Conservation (phyloP, 2,113 vertebrate species). For the Eidolon helvum region DNA sequence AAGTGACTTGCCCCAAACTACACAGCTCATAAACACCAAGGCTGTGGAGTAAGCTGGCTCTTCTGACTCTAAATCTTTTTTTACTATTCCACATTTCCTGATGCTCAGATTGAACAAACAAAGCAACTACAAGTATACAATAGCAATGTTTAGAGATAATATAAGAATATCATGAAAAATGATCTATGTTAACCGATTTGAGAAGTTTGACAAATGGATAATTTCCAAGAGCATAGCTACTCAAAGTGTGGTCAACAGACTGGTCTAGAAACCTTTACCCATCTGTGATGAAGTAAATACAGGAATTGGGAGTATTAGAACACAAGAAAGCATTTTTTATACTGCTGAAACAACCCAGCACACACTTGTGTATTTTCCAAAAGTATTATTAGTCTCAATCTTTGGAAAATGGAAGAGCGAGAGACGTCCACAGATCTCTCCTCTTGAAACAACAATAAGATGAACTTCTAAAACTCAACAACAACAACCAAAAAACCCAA, state of each 20-base stretch:
- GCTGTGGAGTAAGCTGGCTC: background rate
- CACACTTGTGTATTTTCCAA: background rate
- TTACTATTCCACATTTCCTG: background rate
- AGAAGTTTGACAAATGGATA: background rate
- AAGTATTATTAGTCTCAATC: background rate
- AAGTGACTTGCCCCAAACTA: background rate
- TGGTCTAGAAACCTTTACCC: too few relatives aligned
- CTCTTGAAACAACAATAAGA: too few relatives aligned
- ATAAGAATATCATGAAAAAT: background rate
- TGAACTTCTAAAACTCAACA: too few relatives aligned
- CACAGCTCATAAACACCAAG: background rate
- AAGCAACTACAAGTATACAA: background rate
- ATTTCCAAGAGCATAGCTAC: background rate
- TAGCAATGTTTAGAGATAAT: background rate
- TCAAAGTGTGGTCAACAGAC: too few relatives aligned
- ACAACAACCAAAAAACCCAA: too few relatives aligned
- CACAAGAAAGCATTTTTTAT: too few relatives aligned
- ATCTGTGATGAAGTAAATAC: too few relatives aligned
- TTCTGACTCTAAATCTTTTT: background rate
- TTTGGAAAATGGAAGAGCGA: too few relatives aligned
- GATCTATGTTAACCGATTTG: background rate
- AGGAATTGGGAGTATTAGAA: too few relatives aligned
- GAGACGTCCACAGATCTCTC: too few relatives aligned
- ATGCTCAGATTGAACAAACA: background rate
- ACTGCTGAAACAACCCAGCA: background rate